phyloP scores from a whole-genome alignment of 2,888 invertebrate species.

The Diachrysia chrysitis region DNA sequence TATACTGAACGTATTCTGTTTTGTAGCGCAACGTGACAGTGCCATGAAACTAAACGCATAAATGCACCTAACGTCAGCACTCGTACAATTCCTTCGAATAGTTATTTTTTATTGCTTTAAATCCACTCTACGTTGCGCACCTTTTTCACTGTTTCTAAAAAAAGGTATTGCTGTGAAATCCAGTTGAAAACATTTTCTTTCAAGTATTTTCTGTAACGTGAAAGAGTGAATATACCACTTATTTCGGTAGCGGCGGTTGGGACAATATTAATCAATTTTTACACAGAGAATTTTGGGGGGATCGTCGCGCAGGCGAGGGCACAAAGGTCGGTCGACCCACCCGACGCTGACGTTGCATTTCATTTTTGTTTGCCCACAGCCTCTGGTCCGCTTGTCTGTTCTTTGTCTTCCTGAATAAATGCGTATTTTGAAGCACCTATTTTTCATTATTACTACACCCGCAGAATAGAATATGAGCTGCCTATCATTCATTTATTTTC shows the following conservation, averaged over 20 bases:
- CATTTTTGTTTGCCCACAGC: constrained; percentile 82
- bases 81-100: constrained; percentile 71
- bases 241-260: constrained; percentile 74
- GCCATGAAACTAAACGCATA: constrained; percentile 63
- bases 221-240: constrained; percentile 76
- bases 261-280: constrained; percentile 86
- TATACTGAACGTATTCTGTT: constrained; percentile 47
- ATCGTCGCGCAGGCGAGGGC: constrained; percentile 71
- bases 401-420: constrained; percentile 84
- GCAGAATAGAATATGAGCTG: constrained; percentile 67
- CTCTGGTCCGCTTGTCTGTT: constrained; percentile 74
- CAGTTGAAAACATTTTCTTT: constrained; percentile 75
- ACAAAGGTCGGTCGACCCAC: constrained; percentile 78
- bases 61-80: constrained; percentile 68
- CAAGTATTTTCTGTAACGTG: constrained; percentile 68
- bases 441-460: constrained; percentile 77
- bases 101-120: constrained; percentile 74
- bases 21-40: constrained; percentile 56
- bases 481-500: constrained; percentile 64
- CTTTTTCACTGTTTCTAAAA: constrained; percentile 68
- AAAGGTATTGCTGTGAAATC: constrained; percentile 69
- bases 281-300: constrained; percentile 78
- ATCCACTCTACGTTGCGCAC: constrained; percentile 69
- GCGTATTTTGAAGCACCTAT: constrained; percentile 79
- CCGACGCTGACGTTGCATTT: constrained; percentile 83